Conservation (phyloP, 2,797 vertebrate species). For the Adelosebastes latens region DNA sequence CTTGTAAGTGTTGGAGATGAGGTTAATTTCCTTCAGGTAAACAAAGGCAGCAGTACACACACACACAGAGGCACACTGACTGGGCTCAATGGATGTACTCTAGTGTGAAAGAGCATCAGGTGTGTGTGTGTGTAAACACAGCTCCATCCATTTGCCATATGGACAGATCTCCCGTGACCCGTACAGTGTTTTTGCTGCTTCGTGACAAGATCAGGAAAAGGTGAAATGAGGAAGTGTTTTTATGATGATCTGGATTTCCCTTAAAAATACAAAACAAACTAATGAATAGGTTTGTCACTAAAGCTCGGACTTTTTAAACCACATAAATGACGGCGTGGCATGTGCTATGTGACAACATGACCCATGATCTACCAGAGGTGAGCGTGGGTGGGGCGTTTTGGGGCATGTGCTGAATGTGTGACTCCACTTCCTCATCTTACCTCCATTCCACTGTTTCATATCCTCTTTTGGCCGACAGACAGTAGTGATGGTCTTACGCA, state of each 20-base stretch:
- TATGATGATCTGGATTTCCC: slow-evolving; percentile 5
- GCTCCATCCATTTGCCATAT: slow-evolving; percentile 64
- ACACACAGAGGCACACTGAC: slow-evolving; percentile 13
- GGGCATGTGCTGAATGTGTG: slow-evolving; percentile 79
- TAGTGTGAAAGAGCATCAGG: slow-evolving; percentile 69
- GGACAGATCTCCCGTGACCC: slow-evolving; percentile 52
- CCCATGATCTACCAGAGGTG: slow-evolving; percentile 75
- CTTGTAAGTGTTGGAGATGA: slow-evolving; percentile 52
- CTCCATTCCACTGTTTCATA: slow-evolving; percentile 65
- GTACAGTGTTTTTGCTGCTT: slow-evolving; percentile 14
- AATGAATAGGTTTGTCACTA: neutral
- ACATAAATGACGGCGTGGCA: slow-evolving; percentile 46
- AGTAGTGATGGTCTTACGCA: slow-evolving; percentile 30
- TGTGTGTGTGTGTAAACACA: slow-evolving; percentile 76
- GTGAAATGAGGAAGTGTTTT: slow-evolving; percentile 16
- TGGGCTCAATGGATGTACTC: slow-evolving; percentile 57
- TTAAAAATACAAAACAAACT: neutral
- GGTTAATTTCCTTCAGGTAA: slow-evolving; percentile 69
- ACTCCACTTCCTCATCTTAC: slow-evolving; percentile 79
- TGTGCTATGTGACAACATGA: slow-evolving; percentile 72
- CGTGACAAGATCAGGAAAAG: slow-evolving; percentile 19
- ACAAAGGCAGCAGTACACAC: slow-evolving; percentile 40
- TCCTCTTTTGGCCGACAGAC: slow-evolving; percentile 74
- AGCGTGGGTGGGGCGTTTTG: slow-evolving; percentile 67
- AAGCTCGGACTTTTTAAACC: slow-evolving; percentile 43